Evolutionary conservation across 2,797 vertebrate species (phyloP).

Genomic region (Calcarius lapponicus): DNA sequence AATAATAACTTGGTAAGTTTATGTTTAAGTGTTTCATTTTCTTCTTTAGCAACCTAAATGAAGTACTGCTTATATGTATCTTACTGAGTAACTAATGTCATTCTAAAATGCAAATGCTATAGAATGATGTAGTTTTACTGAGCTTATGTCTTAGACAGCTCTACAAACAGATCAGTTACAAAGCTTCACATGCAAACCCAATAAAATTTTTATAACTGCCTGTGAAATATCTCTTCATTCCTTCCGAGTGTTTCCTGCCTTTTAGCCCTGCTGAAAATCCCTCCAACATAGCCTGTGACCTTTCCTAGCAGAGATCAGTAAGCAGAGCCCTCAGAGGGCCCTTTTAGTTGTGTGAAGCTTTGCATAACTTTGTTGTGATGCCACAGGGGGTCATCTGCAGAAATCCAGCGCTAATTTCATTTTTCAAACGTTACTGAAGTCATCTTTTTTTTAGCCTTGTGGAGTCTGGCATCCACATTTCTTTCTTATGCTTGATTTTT

Average conservation of each 20-base stretch:
- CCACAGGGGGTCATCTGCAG: conserved; percentile 23
- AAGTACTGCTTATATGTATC: not conserved
- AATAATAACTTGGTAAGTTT: not conserved
- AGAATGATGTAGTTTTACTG: not conserved
- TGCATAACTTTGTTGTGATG: conserved; percentile 43
- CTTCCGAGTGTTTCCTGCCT: conserved; percentile 45
- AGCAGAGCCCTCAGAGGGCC: conserved; percentile 56
- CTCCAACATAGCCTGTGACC: conserved; percentile 66
- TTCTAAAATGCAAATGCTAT: not conserved
- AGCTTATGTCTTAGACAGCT: not conserved
- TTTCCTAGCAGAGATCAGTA: conserved; percentile 65
- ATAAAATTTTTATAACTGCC: conserved; percentile 42
- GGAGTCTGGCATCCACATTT: not conserved
- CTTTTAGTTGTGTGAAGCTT: conserved; percentile 30
- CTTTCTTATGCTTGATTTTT: conserved; percentile 1
- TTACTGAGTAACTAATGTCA: not conserved
- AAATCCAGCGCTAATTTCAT: conserved; percentile 28
- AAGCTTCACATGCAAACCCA: conserved; percentile 35
- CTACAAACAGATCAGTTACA: conserved; percentile 1
- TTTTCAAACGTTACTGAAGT: not conserved
- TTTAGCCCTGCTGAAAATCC: conserved; percentile 60
- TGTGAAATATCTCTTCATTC: conserved; percentile 36
- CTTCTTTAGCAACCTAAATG: not conserved
- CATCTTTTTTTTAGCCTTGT: not conserved
- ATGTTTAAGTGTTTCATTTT: not conserved